These are phyloP conservation scores for Stegastes partitus DNA, from an alignment of 2,113 vertebrate genomes.

Conservation along the genomic window DNA sequence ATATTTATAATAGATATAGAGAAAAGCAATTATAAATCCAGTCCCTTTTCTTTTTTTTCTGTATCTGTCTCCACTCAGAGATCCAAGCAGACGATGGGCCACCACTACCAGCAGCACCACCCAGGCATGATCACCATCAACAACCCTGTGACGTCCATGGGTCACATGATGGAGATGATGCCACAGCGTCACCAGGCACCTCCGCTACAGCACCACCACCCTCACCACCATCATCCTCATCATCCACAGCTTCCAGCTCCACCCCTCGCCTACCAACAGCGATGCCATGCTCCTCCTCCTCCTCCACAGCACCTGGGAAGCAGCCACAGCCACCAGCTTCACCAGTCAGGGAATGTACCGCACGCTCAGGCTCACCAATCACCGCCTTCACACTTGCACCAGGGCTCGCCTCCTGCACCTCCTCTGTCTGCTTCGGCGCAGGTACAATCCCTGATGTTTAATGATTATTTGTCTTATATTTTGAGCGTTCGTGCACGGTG, in stretches of 20 bases:
- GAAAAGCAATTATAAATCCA: no score
- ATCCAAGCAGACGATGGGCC: slow-evolving; percentile 88
- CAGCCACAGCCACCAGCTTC: slow-evolving; percentile 89
- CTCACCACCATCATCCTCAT: slow-evolving; percentile 77
- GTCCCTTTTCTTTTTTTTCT: neutral
- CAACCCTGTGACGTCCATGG: slow-evolving; percentile 88
- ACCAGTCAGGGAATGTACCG: slow-evolving; percentile 75
- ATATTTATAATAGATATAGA: no score
- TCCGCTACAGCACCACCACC: slow-evolving; percentile 87
- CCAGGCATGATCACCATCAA: slow-evolving; percentile 88
- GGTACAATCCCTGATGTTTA: slow-evolving; percentile 82
- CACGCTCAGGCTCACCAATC: slow-evolving; percentile 91
- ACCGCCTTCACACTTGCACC: slow-evolving; percentile 90
- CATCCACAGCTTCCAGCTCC: slow-evolving; percentile 87
- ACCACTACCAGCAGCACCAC: slow-evolving; percentile 85
- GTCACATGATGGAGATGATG: slow-evolving; percentile 98
- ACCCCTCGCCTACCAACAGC: slow-evolving; percentile 85
- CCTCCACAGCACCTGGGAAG: slow-evolving; percentile 88
- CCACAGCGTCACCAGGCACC: slow-evolving; percentile 90
- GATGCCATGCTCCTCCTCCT: slow-evolving; percentile 91
- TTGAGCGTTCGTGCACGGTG: neutral
- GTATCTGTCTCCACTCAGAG: slow-evolving; percentile 82
- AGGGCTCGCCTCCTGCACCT: slow-evolving; percentile 90
- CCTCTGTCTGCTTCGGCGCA: slow-evolving; percentile 90
- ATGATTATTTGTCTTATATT: neutral